phyloP scores from a whole-genome alignment of 1,140 invertebrate species.

The Zaprionus camerounensis region DNA sequence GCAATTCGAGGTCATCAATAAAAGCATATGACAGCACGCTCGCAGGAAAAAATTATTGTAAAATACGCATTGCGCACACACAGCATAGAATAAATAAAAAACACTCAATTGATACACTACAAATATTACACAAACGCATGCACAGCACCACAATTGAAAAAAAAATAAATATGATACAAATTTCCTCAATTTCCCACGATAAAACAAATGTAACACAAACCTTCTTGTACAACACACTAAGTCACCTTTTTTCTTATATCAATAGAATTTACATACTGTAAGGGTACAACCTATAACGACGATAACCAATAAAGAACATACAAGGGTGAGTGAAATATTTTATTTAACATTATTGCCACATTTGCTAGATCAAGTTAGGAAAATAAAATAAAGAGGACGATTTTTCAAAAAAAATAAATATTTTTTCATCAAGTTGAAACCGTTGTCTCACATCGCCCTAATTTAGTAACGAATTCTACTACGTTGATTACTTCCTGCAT shows the following conservation, averaged over 20 bases:
- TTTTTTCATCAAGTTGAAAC: neutral
- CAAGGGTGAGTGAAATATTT: slow-evolving; percentile 1
- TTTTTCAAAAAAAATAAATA: neutral
- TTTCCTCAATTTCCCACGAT: too few relatives aligned
- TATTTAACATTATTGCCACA: neutral
- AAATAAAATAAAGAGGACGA: neutral
- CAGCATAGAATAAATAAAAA: too few relatives aligned
- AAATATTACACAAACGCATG: too few relatives aligned
- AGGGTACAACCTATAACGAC: neutral
- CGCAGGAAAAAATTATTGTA: too few relatives aligned
- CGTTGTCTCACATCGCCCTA: neutral
- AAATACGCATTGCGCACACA: too few relatives aligned
- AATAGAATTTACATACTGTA: neutral
- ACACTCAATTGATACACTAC: too few relatives aligned
- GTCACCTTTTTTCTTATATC: neutral
- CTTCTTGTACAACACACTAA: neutral
- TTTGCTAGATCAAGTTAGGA: neutral
- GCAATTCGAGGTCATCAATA: neutral
- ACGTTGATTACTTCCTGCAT: neutral
- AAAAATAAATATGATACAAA: too few relatives aligned
- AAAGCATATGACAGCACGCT: too few relatives aligned
- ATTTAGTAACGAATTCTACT: neutral
- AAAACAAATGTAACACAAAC: too few relatives aligned
- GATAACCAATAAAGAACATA: neutral
- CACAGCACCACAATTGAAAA: too few relatives aligned